phyloP scores from a whole-genome alignment of 1,140 invertebrate species.

The Aculops lycopersici region DNA sequence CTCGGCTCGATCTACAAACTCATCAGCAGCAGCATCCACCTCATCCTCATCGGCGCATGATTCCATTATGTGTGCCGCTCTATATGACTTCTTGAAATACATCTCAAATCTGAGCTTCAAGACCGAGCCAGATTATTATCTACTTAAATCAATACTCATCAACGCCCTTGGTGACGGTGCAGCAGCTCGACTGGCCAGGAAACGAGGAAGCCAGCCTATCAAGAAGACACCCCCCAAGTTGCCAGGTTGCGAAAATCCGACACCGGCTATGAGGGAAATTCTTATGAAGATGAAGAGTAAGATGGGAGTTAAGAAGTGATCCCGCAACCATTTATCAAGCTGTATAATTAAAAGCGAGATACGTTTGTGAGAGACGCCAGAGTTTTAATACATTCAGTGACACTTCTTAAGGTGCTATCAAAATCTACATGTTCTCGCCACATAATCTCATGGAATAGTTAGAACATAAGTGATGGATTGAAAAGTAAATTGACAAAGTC shows the following conservation, averaged over 20 bases:
- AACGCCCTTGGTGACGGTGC: conserved; percentile 8
- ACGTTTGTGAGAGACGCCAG: no score
- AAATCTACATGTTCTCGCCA: no score
- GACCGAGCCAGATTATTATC: conserved; percentile 35
- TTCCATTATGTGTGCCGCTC: background rate
- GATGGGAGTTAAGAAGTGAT: no score
- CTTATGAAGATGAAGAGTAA: background rate
- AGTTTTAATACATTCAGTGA: no score
- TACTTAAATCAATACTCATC: conserved; percentile 27
- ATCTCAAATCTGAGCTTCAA: conserved; percentile 32
- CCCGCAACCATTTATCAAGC: no score
- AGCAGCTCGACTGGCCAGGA: conserved; percentile 8
- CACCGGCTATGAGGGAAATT: background rate
- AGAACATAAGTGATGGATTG: no score
- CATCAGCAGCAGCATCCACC: background rate
- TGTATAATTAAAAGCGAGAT: no score
- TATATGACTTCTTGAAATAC: conserved; percentile 33
- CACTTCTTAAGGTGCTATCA: no score
- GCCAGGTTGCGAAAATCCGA: background rate
- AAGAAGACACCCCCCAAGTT: background rate
- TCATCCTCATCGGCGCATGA: conserved; percentile 2
- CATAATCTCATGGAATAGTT: no score
- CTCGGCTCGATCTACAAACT: conserved; percentile 1
- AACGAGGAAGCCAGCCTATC: background rate
- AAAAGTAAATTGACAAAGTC: no score